Evolutionary conservation across 2,797 vertebrate species (phyloP), one percentile per base, ranked within the genome.

Genomic region (Esox masquinongy): DNA sequence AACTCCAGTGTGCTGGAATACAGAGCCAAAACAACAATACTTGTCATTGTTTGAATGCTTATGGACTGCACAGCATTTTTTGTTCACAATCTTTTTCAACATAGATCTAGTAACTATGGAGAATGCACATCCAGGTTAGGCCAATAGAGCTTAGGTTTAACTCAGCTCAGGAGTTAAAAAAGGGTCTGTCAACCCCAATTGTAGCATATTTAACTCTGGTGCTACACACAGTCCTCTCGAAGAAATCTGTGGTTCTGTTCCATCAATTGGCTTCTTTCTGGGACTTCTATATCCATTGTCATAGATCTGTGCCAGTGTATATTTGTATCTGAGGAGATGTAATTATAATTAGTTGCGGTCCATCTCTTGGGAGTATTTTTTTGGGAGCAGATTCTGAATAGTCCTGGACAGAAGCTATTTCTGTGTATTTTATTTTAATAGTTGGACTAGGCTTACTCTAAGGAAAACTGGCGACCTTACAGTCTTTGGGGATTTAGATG

Each of bases 401-500:
- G 17, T 3, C 51, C 51, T 53, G 51, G 51, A 53, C 51, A n/a
- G 51, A 53, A n/a, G 19, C 19, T 53, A 53, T 19, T 53, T 53
- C 19, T 53, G 17, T 53, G 17, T 7, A n/a, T 53, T 53, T 53
- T 6, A 5, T 53, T 51, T 51, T 51, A 16, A 19, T 14, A 16
- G 15, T 5, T 5, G 16, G 49, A 16, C 49, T 50, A 51, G 50
- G 50, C 51, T 53, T 53, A 53, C 17, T 53, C 16, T n/a, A 15
- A 17, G 19, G 51, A 53, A n/a, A 53, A 53, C 19, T n/a, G 51
- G 22, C 12, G 2, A 51, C 59, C 9, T 24, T 16, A 15, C 16
- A 51, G 69, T 74, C 67, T 73, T 71, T 77, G 78, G 29, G 77
- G 22, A 19, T 79, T 16, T 4, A 19, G 31, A 73, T 77, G 76